A percentile compares a stretch with the other conserved stretches of the same genome.
phyloP scores from a whole-genome alignment of 2,113 vertebrate species.

The Alethe castanea region DNA sequence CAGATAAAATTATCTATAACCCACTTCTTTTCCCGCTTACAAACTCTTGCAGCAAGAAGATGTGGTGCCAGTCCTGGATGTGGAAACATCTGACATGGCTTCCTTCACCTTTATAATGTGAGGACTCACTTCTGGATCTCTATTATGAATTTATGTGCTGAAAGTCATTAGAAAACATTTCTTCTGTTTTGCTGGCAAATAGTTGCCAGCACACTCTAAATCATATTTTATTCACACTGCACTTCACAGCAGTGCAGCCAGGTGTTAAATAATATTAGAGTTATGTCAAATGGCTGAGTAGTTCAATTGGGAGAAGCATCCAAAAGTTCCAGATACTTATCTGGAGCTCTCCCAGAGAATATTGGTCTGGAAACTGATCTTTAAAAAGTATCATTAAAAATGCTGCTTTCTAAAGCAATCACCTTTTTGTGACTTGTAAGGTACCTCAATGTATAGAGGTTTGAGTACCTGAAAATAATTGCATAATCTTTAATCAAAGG shows the following conservation, averaged over 20 bases:
- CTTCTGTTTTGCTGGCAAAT: neutral
- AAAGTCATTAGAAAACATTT: neutral
- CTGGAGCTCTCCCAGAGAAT: neutral
- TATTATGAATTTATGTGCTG: neutral
- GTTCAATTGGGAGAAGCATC: neutral
- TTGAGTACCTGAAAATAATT: neutral
- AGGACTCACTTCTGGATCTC: neutral
- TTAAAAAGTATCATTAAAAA: neutral
- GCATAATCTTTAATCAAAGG: neutral
- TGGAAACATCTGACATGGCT: neutral
- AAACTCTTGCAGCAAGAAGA: neutral
- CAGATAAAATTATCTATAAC: neutral
- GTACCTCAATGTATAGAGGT: neutral
- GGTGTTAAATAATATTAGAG: neutral
- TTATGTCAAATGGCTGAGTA: neutral
- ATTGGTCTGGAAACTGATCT: constrained; percentile 1
- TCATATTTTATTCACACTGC: neutral
- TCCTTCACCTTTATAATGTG: neutral
- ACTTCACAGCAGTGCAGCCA: neutral
- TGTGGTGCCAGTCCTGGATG: neutral
- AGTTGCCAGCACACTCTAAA: neutral
- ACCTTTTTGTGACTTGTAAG: neutral
- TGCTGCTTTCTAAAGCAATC: neutral
- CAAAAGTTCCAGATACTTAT: neutral
- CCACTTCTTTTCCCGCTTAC: neutral